Base-by-base conservation (phyloP, 2,888 invertebrate genomes). In the Clistopyga incitator region DNA sequence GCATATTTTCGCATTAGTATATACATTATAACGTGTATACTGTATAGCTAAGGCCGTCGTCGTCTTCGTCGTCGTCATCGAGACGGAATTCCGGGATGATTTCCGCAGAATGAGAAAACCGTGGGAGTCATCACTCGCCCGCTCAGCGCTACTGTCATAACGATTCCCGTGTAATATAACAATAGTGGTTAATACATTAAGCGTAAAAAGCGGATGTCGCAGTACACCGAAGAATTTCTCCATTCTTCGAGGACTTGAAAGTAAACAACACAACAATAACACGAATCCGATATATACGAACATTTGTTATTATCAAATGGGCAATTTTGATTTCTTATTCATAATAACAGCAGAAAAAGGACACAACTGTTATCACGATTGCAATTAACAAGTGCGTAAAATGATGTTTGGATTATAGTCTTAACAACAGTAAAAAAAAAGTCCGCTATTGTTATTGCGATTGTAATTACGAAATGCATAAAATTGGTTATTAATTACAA, bases 71-170 rank as follows among this genome's bases (percentile, higher is more conserved):
- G 65, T 79, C 79, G 79, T 79, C 72, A 79, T 79, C 79, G 79
- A 47, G 65, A 79, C 79, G 79, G 79, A 79, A 79, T 79, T 79
- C 79, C 79, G 79, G 72, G 56, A 79, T 56, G 72, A 79, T 79
- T 79, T 79, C 65, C 79, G 72, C 72, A 72, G 29, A 72, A 79
- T 72, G 72, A 34, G 47, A 67, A 79, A 67, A 79, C 67, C 79
- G 72, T 65, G 52, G 20, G 65, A 72, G 54, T 79, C 65, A 38
- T 70, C 52, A 23, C 29, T 50, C n/a, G 25, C 20, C 18, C 38
- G 52, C 29, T 59, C n/a, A 52, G n/a, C 71, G 54, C 54, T 38
- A 34, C 38, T n/a, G 54, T 20, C 71, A 18, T 13, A 47, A 47
- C 34, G 29, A 74, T 64, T 61, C 47, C 50, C 74, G 50, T 67